Percentiles rank a stretch among this genome's conserved stretches.
Evolutionary conservation across 2,888 invertebrate genomes (phyloP).

Genomic region (Lochmaea crataegi): DNA sequence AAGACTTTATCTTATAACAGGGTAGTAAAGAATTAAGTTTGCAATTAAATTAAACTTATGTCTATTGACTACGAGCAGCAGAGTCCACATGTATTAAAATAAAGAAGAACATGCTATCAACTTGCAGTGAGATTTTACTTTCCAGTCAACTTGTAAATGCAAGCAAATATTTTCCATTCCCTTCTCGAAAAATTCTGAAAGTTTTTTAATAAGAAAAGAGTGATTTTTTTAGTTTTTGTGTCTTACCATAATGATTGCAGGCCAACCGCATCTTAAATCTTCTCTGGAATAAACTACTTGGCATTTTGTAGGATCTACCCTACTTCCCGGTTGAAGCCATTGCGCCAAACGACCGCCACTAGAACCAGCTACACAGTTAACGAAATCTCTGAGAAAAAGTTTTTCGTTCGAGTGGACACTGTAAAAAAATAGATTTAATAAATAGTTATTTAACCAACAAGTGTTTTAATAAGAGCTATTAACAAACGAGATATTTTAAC

Average conservation of each 20-base stretch:
- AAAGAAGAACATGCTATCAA: too few relatives aligned
- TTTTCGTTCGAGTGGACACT: conserved; percentile 91
- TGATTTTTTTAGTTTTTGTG: conserved; percentile 69
- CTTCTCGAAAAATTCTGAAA: too few relatives aligned
- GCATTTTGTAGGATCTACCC: conserved; percentile 89
- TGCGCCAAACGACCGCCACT: conserved; percentile 92
- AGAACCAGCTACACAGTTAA: conserved; percentile 83
- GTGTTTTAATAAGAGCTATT: background rate
- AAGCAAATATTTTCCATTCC: too few relatives aligned
- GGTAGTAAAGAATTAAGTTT: too few relatives aligned
- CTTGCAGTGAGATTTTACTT: too few relatives aligned
- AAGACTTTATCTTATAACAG: too few relatives aligned
- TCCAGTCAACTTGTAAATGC: too few relatives aligned
- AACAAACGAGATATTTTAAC: too few relatives aligned
- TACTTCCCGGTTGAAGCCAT: conserved; percentile 94
- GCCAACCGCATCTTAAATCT: conserved; percentile 83
- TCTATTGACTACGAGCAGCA: too few relatives aligned
- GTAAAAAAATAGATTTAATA: conserved; percentile 54
- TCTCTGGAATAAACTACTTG: conserved; percentile 82
- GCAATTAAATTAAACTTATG: too few relatives aligned
- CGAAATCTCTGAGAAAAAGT: conserved; percentile 92
- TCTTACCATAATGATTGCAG: conserved; percentile 79
- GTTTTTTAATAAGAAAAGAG: background rate
- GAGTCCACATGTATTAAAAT: too few relatives aligned
- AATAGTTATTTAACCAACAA: background rate